Evolutionary conservation across 2,888 invertebrate species (phyloP).

Genomic region (Tetrapedia diversipes): DNA sequence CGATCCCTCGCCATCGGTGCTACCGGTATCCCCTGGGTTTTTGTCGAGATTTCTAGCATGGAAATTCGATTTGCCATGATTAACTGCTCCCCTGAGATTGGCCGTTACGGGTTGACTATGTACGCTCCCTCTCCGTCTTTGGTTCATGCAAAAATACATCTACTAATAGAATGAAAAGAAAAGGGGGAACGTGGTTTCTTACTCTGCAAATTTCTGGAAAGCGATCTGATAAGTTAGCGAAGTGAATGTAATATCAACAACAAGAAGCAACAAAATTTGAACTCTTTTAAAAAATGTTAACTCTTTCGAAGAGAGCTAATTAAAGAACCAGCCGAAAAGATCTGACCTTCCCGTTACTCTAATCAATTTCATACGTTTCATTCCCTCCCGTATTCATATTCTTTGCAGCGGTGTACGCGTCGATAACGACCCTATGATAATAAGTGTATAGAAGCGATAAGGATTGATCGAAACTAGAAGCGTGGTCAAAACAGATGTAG

Average conservation of each 20-base stretch:
- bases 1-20: constrained; percentile 50
- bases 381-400: background rate
- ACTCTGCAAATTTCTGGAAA: background rate
- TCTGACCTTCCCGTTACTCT: background rate
- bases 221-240: background rate
- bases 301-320: constrained; percentile 26
- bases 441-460: constrained; percentile 10
- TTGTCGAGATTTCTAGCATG: constrained; percentile 61
- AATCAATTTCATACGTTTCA: background rate
- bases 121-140: background rate
- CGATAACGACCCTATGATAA: constrained; percentile 16
- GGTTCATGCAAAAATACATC: background rate
- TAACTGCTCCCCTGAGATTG: constrained; percentile 53
- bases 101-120: background rate
- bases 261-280: too few relatives aligned
- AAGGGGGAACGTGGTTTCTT: background rate
- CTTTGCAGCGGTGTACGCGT: background rate
- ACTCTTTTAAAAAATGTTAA: too few relatives aligned
- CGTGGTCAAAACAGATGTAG: constrained; percentile 11
- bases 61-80: constrained; percentile 67
- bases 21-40: constrained; percentile 27
- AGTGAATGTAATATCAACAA: background rate
- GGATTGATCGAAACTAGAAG: background rate
- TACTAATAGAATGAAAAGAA: too few relatives aligned
- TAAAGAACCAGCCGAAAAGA: background rate